Base-by-base conservation (phyloP, 2,888 invertebrate genomes). In the Ophion slaviceki region DNA sequence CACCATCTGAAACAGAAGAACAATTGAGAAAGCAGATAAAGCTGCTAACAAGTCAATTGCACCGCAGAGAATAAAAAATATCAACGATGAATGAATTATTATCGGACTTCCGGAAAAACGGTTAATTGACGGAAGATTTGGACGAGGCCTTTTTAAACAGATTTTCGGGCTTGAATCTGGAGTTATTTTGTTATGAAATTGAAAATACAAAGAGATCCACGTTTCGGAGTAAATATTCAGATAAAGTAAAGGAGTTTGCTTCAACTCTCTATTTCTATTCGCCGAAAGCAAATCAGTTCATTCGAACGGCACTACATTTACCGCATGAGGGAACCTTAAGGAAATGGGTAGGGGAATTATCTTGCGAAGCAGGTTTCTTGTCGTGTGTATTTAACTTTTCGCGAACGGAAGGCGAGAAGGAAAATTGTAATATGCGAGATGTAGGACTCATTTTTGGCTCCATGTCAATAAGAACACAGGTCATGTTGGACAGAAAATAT, bases 41-140 rank as follows among this genome's bases (percentile, higher is more conserved):
- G 10, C 45, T 45, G 11, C 47, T 47, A 47, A 47, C 47, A 14
- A 47, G 47, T 47, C 47, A 10, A 47, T 47, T 11, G 47, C 47
- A 47, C 47, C 11, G 47, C 59, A 61, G 59, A 61, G n/a, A 61
- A n/a, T 20, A 0, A 61, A 61, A 20, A 61, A 61, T n/a, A 7
- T 61, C 59, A 61, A 61, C 59, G 20, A 6, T 6, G 6, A 61
- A 20, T 20, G 59, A 61, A 61, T 61, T 61, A 20, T 61, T 61
- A 61, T 20, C 59, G 20, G 59, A 61, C 7, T 61, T n/a, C 6
- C 59, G 20, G 20, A 59, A 59, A n/a, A 59, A 59, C 17, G 59
- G 59, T 61, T n/a, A n/a, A n/a, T 61, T 61, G 20, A 61, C 59
- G 20, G 59, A 61, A n/a, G 59, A 61, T 61, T 61, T 61, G 59